phyloP scores from a whole-genome alignment of 2,113 vertebrate species.

The Pseudolaguvia tuberculata region DNA sequence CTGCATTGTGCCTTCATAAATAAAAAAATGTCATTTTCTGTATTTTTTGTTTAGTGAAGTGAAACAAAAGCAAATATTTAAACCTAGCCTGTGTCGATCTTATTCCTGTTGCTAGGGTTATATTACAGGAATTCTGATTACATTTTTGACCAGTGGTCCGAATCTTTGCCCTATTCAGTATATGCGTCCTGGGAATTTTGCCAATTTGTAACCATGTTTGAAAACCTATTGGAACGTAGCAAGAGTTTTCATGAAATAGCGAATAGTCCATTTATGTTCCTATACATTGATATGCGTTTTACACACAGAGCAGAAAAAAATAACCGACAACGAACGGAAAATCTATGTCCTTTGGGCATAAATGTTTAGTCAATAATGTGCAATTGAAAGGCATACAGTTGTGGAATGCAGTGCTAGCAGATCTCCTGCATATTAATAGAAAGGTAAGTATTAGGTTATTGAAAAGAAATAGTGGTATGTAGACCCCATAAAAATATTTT shows the following conservation, averaged over 20 bases:
- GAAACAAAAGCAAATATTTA: not conserved
- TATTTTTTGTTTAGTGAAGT: conserved; percentile 7
- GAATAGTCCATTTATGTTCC: not conserved
- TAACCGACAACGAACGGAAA: no score
- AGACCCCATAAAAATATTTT: no score
- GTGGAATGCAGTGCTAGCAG: no score
- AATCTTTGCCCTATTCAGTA: conserved; percentile 3
- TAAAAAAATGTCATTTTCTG: not conserved
- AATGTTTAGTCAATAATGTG: no score
- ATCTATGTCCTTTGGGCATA: no score
- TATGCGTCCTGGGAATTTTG: conserved; percentile 16
- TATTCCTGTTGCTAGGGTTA: conserved; percentile 7
- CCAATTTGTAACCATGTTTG: conserved; percentile 18
- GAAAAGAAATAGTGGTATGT: no score
- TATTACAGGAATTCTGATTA: conserved; percentile 11
- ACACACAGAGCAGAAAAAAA: not conserved
- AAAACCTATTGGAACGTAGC: not conserved
- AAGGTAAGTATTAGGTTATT: no score
- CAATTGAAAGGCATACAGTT: no score
- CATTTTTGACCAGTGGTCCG: conserved; percentile 11
- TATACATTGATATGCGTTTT: not conserved
- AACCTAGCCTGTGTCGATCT: not conserved
- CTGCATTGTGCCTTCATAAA: not conserved
- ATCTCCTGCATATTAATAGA: no score
- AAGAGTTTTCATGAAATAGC: conserved; percentile 10